Evolutionary conservation across 2,888 invertebrate genomes (phyloP).

Genomic region (Seladonia tumulorum): DNA sequence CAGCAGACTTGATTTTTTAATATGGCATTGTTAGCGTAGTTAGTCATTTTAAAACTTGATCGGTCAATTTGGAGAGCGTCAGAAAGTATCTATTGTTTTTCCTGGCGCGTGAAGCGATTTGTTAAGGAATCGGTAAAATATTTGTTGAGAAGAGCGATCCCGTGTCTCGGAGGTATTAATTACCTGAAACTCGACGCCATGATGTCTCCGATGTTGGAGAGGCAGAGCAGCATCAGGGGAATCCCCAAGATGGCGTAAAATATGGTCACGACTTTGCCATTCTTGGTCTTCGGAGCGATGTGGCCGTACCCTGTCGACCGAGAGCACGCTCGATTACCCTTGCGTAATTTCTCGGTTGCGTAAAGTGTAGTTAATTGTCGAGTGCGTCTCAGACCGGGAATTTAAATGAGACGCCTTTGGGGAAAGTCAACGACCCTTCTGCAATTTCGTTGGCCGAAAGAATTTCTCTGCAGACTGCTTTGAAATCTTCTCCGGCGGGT

Average conservation of each 20-base stretch:
- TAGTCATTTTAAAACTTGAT: too few relatives aligned
- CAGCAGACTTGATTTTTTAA: too few relatives aligned
- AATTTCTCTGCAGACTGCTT: not conserved
- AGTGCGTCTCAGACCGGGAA: not conserved
- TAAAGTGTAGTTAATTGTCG: constrained; percentile 35
- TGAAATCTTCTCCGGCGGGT: not conserved
- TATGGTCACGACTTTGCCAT: constrained; percentile 97
- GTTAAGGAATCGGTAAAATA: not conserved
- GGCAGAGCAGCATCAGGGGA: constrained; percentile 96
- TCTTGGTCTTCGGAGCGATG: constrained; percentile 96
- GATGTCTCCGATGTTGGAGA: constrained; percentile 97
- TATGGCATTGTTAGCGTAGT: too few relatives aligned
- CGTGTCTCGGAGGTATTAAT: constrained; percentile 1
- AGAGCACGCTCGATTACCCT: constrained; percentile 40
- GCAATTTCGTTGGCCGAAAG: not conserved
- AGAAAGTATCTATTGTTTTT: too few relatives aligned
- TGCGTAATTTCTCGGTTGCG: constrained; percentile 41
- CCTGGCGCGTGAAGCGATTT: not conserved
- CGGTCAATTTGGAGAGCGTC: too few relatives aligned
- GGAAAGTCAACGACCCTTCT: constrained; percentile 12
- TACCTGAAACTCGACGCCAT: constrained; percentile 96
- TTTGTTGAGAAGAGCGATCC: not conserved
- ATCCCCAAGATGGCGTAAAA: constrained; percentile 98
- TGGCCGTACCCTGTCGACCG: constrained; percentile 93
- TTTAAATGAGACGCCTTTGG: constrained; percentile 3